phyloP scores from a whole-genome alignment of 2,888 invertebrate genomes.

The Amblyjoppa fuscipennis region DNA sequence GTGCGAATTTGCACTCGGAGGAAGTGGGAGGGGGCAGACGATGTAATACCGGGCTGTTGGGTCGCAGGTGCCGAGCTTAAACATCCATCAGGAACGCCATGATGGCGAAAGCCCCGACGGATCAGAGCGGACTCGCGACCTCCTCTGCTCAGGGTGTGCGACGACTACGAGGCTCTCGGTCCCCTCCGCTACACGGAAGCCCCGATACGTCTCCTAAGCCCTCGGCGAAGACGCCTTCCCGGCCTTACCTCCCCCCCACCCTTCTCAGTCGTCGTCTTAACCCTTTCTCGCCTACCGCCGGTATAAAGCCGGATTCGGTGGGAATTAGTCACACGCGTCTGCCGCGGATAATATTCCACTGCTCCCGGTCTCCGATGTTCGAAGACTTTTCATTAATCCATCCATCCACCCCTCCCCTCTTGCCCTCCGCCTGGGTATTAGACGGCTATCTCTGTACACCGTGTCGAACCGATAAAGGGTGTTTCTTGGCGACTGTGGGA shows the following conservation, averaged over 20 bases:
- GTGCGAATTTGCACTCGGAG: background rate
- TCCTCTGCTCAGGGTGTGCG: slow-evolving; percentile 27
- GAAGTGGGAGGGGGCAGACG: background rate
- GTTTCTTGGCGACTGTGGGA: slow-evolving; percentile 35
- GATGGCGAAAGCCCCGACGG: slow-evolving; percentile 76
- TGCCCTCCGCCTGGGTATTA: slow-evolving; percentile 10
- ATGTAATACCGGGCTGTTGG: slow-evolving; percentile 79
- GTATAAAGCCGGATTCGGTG: slow-evolving; percentile 71
- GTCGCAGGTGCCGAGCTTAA: slow-evolving; percentile 82
- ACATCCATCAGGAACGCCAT: slow-evolving; percentile 82
- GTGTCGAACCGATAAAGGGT: slow-evolving; percentile 37
- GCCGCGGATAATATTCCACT: slow-evolving; percentile 60
- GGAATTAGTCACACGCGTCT: slow-evolving; percentile 70
- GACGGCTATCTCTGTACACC: slow-evolving; percentile 37
- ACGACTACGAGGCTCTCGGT: slow-evolving; percentile 44
- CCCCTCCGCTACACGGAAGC: slow-evolving; percentile 63
- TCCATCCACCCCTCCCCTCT: background rate
- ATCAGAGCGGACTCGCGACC: slow-evolving; percentile 66
- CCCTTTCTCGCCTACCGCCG: slow-evolving; percentile 74
- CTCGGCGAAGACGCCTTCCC: slow-evolving; percentile 71
- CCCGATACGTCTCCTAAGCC: slow-evolving; percentile 67
- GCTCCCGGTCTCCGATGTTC: slow-evolving; percentile 50
- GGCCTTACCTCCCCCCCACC: slow-evolving; percentile 39
- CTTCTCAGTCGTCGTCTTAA: slow-evolving; percentile 73
- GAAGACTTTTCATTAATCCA: slow-evolving; percentile 64